These are phyloP conservation scores for Aphelenchoides besseyi DNA, from an alignment of 1,140 invertebrate genomes.

Conservation along the genomic window DNA sequence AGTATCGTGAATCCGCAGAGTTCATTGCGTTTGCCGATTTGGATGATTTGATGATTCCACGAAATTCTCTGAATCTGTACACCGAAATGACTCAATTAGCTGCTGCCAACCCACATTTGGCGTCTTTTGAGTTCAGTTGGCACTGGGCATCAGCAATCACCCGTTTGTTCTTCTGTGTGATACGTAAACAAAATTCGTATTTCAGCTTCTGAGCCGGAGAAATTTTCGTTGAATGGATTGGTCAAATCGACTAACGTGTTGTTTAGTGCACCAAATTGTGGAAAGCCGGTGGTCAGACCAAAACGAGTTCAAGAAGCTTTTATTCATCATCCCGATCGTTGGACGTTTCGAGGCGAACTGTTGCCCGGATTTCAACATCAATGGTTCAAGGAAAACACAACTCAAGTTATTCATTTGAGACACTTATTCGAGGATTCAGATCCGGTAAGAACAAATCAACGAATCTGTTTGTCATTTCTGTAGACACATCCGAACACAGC, in stretches of 20 bases:
- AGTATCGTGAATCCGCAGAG: constrained; percentile 33
- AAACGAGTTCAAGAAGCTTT: background rate
- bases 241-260: background rate
- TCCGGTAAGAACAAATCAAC: too few relatives aligned
- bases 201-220: background rate
- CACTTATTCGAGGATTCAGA: too few relatives aligned
- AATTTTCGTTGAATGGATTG: background rate
- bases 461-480: background rate
- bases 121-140: background rate
- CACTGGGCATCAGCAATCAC: background rate
- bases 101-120: background rate
- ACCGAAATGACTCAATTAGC: background rate
- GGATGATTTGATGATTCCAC: constrained; percentile 34
- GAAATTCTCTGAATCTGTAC: background rate
- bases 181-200: background rate
- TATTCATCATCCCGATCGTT: constrained; percentile 3
- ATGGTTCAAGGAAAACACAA: constrained; percentile 1
- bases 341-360: background rate
- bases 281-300: constrained; percentile 8
- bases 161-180: background rate
- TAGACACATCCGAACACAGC: background rate
- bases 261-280: background rate
- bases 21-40: constrained; percentile 42
- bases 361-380: background rate
- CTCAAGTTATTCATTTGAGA: background rate